Evolutionary conservation across 2,888 invertebrate species (phyloP).

Genomic region (Zeuzera pyrina): DNA sequence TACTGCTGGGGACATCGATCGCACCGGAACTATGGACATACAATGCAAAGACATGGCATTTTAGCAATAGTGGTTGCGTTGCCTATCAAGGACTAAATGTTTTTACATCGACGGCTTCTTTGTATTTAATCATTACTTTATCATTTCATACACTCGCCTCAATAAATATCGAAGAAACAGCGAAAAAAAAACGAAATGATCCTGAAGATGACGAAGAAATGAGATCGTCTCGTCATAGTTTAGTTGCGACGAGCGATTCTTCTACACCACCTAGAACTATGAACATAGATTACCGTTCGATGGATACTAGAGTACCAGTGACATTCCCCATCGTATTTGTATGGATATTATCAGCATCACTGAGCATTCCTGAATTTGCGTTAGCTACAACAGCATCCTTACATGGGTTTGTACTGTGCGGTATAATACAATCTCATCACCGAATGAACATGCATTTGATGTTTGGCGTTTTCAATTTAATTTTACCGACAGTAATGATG

Average conservation of each 20-base stretch:
- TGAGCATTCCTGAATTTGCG: slow-evolving; percentile 74
- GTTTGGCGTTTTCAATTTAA: slow-evolving; percentile 49
- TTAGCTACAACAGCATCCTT: slow-evolving; percentile 60
- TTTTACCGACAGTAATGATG: slow-evolving; percentile 49
- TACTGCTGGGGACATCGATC: slow-evolving; percentile 51
- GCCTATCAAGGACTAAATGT: slow-evolving; percentile 70
- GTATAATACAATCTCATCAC: slow-evolving; percentile 65
- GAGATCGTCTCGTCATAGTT: slow-evolving; percentile 58
- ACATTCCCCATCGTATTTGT: slow-evolving; percentile 68
- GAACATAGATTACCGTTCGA: slow-evolving; percentile 67
- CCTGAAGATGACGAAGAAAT: slow-evolving; percentile 56
- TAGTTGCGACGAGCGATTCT: slow-evolving; percentile 60
- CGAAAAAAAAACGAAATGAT: slow-evolving; percentile 38
- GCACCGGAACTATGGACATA: slow-evolving; percentile 68
- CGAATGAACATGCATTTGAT: slow-evolving; percentile 52
- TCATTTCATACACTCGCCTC: slow-evolving; percentile 73
- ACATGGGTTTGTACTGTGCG: slow-evolving; percentile 52
- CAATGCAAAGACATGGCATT: slow-evolving; percentile 64
- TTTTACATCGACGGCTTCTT: slow-evolving; percentile 66
- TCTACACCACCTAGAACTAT: slow-evolving; percentile 65
- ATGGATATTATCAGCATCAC: slow-evolving; percentile 72
- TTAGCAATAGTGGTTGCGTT: slow-evolving; percentile 61
- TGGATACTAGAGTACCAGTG: slow-evolving; percentile 56
- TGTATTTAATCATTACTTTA: slow-evolving; percentile 70
- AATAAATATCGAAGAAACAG: slow-evolving; percentile 59